Evolutionary conservation across 2,888 invertebrate species (phyloP), one percentile per base, ranked within the genome.

Genomic region (Platycheirus rosarum): DNA sequence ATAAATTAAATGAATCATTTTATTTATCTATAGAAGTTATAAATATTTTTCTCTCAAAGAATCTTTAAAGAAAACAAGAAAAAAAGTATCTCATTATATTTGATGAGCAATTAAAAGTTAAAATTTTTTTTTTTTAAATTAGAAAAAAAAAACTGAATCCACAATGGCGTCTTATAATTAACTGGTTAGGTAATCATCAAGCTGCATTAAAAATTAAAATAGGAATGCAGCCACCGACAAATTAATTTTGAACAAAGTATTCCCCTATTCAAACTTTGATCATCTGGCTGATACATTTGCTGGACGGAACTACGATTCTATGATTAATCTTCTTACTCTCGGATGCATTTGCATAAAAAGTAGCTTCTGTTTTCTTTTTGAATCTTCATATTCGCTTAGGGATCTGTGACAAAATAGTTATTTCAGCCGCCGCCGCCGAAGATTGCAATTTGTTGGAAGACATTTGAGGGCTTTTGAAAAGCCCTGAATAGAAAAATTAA

Each of bases 381-480:
- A 46, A 57, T 62, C 42, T 74, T 74, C 40, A 66, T 65, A 42
- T 32, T 53, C 14, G 42, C 70, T 66, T 16, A 20, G 8, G 80
- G 80, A 71, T 57, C 44, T 78, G 35, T 70, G 69, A 60, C 60
- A 57, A 60, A 60, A 18, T 73, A 68, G 63, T 68, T 71, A 75
- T 70, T 68, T 71, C 53, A 71, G 77, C 63, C 77, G 82, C 71
- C 71, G 20, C 44, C 37, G 53, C 23, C 5, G 29, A 8, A 70
- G 42, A 26, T 65, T 37, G 23, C 13, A 35, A 13, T 37, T 35
- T 8, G 37, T 37, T 37, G 55, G 14, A 40, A 40, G 29, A 32
- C 46, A 63, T 11, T 53, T 66, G 60, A 76, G 80, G 69, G 73
- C 66, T 62, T 66, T 44, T 26, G 20, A 44, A n/a, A 51, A 57